These are phyloP conservation scores for Philhelius pedissequus DNA, from an alignment of 2,888 invertebrate genomes.

Conservation along the genomic window DNA sequence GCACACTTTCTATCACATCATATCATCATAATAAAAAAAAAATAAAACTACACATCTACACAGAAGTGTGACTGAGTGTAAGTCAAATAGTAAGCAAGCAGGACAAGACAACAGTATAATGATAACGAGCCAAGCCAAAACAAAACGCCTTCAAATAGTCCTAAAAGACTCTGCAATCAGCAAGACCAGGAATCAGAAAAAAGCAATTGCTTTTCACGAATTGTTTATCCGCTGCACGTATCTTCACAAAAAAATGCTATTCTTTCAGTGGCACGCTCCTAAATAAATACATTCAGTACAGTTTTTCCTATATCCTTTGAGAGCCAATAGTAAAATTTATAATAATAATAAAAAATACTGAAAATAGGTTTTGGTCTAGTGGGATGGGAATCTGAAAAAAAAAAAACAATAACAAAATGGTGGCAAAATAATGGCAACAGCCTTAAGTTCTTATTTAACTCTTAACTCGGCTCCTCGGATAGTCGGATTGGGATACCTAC, in stretches of 20 bases:
- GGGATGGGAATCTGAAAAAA: not conserved
- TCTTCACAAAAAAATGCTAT: slow-evolving; percentile 26
- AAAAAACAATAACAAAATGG: not conserved
- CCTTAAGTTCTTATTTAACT: slow-evolving; percentile 36
- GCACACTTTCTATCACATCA: slow-evolving; percentile 8
- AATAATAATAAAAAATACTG: slow-evolving; percentile 7
- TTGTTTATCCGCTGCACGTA: slow-evolving; percentile 57
- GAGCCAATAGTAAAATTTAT: slow-evolving; percentile 36
- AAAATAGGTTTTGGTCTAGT: slow-evolving; percentile 7
- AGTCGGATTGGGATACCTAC: too few species aligned
- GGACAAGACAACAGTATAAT: slow-evolving; percentile 35
- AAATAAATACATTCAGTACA: slow-evolving; percentile 16
- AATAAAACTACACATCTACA: slow-evolving; percentile 5
- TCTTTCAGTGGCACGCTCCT: slow-evolving; percentile 25
- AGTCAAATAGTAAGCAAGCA: slow-evolving; percentile 49
- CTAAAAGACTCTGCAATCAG: not conserved
- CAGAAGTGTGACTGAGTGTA: slow-evolving; percentile 26
- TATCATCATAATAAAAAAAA: slow-evolving; percentile 12
- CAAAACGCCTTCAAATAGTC: not conserved
- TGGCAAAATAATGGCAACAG: slow-evolving; percentile 40
- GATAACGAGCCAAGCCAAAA: slow-evolving; percentile 34
- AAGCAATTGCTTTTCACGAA: slow-evolving; percentile 32
- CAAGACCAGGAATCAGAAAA: slow-evolving; percentile 4
- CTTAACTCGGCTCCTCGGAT: too few species aligned
- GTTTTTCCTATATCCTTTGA: not conserved